A percentile compares a stretch with the other conserved stretches of the same genome.
These are phyloP conservation scores for Drosophila colorata DNA, from an alignment of 2,888 invertebrate genomes.

Conservation along the genomic window DNA sequence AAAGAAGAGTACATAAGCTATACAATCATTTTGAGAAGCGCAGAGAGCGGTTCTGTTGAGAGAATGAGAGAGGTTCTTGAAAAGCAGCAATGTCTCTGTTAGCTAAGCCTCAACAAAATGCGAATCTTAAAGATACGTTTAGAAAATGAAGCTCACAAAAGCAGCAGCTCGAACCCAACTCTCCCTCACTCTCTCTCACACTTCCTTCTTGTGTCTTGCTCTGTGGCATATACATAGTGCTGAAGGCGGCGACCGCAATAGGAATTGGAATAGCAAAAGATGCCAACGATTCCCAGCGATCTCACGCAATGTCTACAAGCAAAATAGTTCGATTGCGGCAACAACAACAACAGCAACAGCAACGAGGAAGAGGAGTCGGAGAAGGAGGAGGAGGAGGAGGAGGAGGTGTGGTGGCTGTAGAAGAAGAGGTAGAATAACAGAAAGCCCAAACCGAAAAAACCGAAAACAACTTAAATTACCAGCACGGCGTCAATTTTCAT, in stretches of 20 bases:
- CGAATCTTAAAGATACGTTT: slow-evolving; percentile 19
- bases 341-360: slow-evolving; percentile 26
- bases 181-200: neutral
- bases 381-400: neutral
- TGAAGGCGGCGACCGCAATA: slow-evolving; percentile 18
- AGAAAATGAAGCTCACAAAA: neutral
- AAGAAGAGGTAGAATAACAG: slow-evolving; percentile 27
- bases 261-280: slow-evolving; percentile 30
- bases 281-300: slow-evolving; percentile 41
- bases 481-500: slow-evolving; percentile 79
- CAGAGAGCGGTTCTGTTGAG: too few species aligned
- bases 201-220: neutral
- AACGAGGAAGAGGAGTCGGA: neutral
- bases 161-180: too few species aligned
- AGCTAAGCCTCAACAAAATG: neutral
- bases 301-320: slow-evolving; percentile 57
- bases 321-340: slow-evolving; percentile 58
- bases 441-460: slow-evolving; percentile 54
- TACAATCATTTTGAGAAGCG: neutral
- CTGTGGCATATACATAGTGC: too few species aligned
- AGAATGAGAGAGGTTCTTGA: neutral
- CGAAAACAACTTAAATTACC: slow-evolving; percentile 78
- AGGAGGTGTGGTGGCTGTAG: neutral
- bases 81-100: neutral
- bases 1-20: too few species aligned